Evolutionary conservation across 2,113 vertebrate species (phyloP), one percentile per base, ranked within the genome.

Genomic region (Ailuropoda melanoleuca): DNA sequence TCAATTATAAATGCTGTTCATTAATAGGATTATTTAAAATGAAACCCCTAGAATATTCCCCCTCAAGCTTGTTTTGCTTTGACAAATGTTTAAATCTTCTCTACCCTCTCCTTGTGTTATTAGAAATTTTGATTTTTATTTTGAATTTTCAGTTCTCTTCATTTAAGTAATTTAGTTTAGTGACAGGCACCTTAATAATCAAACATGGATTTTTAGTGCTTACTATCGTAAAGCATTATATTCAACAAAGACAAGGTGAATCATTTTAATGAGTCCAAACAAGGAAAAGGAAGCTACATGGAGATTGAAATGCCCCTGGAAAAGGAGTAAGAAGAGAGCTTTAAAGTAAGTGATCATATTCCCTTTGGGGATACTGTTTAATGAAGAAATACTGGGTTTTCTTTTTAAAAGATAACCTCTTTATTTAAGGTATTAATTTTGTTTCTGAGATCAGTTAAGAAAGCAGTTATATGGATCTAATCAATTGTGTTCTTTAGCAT

Each of bases 381-480:
- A 93, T 81, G 21, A 93, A 86, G 19, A 89, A 74, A 86, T 31
- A 60, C 2, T 87, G 48, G 5, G 19, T 53, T 58, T 86, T 94
- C 21, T 74, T 92, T 85, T 72, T 3, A 93, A 97, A 96, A 86
- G 53, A 19, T 93, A 48, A 62, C 3, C 58, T 72, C 3, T 94
- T 95, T 88, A 87, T 78, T 93, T 94, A 92, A 84, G 31, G 1
- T 75, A 87, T 70, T 88, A 77, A 72, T 92, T 96, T 93, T 87
- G 1, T 53, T 96, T 56, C 10, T 48, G n/a, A 72, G 10, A 88
- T 88, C 4, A 26, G 4, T 92, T 96, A 53, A 90, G 37, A 92
- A 84, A 37, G 24, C 2, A 91, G 15, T 81, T 72, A 53, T 60
- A 66, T 15, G 8, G 10, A 82, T 72, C 12, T 95, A 39, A n/a